phyloP scores from a whole-genome alignment of 2,113 vertebrate species.

The Struthidea cinerea region DNA sequence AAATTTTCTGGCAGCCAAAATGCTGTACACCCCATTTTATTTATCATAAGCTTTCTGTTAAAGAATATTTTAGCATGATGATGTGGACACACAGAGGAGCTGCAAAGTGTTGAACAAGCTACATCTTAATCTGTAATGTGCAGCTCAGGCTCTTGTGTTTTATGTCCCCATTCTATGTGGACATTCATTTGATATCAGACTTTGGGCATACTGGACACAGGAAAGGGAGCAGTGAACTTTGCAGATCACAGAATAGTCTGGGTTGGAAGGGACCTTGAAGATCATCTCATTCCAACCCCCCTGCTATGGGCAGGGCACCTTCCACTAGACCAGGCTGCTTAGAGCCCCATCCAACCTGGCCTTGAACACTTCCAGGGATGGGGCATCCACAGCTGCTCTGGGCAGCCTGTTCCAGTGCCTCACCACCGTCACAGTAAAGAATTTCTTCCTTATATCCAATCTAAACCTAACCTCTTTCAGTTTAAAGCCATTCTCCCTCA shows the following conservation, averaged over 20 bases:
- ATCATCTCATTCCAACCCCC: background rate
- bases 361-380: background rate
- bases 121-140: background rate
- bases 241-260: background rate
- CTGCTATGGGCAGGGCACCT: background rate
- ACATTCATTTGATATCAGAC: background rate
- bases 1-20: background rate
- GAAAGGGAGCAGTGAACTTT: background rate
- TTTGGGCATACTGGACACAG: fast-evolving
- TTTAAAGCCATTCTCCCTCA: background rate
- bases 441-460: background rate
- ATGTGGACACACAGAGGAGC: background rate
- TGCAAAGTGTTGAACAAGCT: background rate
- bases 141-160: background rate
- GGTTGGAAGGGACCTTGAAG: background rate
- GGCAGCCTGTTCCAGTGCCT: background rate
- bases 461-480: background rate
- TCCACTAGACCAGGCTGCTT: background rate
- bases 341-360: background rate
- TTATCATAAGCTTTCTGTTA: background rate
- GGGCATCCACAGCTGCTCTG: background rate
- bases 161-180: background rate
- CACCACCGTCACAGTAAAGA: background rate
- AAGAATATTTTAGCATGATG: background rate
- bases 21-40: background rate